These are phyloP conservation scores for Dipodomys stephensi DNA, from an alignment of 2,113 vertebrate species.

Conservation along the genomic window DNA sequence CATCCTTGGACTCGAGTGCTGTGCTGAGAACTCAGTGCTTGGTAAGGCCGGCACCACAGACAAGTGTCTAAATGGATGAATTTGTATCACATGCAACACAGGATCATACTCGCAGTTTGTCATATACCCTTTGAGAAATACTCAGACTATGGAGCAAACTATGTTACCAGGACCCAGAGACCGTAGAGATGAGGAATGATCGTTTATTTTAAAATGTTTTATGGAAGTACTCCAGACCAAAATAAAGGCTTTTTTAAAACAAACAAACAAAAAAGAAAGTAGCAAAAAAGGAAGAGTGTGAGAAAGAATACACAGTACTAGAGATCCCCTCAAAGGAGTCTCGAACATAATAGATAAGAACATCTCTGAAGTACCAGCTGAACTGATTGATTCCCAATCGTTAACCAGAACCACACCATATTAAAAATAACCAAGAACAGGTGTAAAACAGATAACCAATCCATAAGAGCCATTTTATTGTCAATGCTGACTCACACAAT, in stretches of 20 bases:
- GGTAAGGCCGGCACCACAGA: neutral
- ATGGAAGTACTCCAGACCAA: neutral
- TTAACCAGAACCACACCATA: neutral
- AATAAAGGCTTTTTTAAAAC: neutral
- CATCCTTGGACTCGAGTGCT: fast-evolving
- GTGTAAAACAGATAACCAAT: conserved; percentile 39
- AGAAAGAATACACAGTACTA: neutral
- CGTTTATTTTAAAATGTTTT: conserved; percentile 78
- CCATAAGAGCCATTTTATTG: conserved; percentile 66
- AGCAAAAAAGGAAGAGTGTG: fast-evolving
- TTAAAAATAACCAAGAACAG: conserved; percentile 41
- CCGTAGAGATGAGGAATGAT: neutral
- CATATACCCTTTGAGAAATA: too few relatives aligned
- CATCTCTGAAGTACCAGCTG: conserved; percentile 46
- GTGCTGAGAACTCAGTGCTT: fast-evolving
- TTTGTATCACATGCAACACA: fast-evolving
- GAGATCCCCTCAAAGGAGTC: conserved; percentile 41
- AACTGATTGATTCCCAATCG: conserved; percentile 51
- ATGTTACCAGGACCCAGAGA: neutral
- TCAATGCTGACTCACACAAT: conserved; percentile 60
- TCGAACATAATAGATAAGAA: conserved; percentile 46
- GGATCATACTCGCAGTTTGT: fast-evolving
- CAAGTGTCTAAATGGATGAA: fast-evolving
- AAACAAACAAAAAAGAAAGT: neutral
- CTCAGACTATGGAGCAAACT: neutral